phyloP scores from a whole-genome alignment of 2,797 vertebrate species.

The Poecilia wingei region DNA sequence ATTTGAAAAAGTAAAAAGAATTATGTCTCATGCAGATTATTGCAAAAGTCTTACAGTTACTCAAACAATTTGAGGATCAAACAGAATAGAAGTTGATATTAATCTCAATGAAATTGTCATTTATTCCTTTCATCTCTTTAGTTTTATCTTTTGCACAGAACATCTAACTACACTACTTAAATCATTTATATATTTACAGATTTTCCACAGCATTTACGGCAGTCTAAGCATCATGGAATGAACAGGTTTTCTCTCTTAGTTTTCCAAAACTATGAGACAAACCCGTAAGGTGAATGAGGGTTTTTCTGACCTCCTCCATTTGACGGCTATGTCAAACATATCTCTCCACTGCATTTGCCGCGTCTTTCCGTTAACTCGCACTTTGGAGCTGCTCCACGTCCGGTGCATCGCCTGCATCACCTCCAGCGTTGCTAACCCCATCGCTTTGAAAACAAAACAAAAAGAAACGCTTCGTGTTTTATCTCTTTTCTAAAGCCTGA shows the following conservation, averaged over 20 bases:
- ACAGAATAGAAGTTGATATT: no score
- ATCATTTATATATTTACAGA: neutral
- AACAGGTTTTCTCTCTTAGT: neutral
- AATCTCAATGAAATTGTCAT: neutral
- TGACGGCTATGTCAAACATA: conserved; percentile 98
- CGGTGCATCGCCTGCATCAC: conserved; percentile 97
- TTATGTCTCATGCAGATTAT: neutral
- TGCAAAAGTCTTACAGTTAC: neutral
- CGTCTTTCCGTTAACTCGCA: conserved; percentile 94
- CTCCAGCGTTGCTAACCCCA: conserved; percentile 94
- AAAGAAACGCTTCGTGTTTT: no score
- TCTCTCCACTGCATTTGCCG: conserved; percentile 98
- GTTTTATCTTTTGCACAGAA: neutral
- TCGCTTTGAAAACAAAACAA: conserved; percentile 78
- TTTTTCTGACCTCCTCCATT: conserved; percentile 92
- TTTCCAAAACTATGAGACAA: neutral
- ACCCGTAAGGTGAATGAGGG: neutral
- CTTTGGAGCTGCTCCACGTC: conserved; percentile 96
- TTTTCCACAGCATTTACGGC: neutral
- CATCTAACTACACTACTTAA: neutral
- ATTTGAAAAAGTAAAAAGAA: neutral
- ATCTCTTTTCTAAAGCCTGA: no score
- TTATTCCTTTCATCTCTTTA: neutral
- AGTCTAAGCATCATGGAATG: neutral
- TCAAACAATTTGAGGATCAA: neutral